phyloP scores from a whole-genome alignment of 2,888 invertebrate species.

The Drosophila pullipes region DNA sequence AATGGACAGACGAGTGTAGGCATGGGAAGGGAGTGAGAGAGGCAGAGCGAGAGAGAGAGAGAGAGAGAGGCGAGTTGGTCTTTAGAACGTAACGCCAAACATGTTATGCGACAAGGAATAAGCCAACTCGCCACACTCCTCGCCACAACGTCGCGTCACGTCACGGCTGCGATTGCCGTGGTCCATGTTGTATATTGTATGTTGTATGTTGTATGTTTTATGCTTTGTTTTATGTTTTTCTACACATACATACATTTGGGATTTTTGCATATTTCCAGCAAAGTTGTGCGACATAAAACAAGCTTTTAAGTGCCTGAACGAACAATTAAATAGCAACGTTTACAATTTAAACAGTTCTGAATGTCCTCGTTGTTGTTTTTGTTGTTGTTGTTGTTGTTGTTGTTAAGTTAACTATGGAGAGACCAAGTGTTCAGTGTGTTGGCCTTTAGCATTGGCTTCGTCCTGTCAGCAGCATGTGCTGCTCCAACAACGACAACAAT shows the following conservation, averaged over 20 bases:
- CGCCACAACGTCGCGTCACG: constrained; percentile 42
- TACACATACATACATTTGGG: constrained; percentile 29
- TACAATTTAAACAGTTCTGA: constrained; percentile 15
- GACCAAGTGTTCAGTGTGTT: not conserved
- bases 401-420: constrained; percentile 37
- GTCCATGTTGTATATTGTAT: constrained; percentile 47
- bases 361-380: not conserved
- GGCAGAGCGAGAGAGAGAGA: not conserved
- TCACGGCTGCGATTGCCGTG: constrained; percentile 49
- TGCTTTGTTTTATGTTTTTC: constrained; percentile 3
- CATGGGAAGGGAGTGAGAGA: not conserved
- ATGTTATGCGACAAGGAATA: constrained; percentile 65
- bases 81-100: constrained; percentile 34
- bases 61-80: not conserved
- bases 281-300: constrained; percentile 48
- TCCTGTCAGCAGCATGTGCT: constrained; percentile 56
- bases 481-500: constrained; percentile 18
- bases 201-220: not conserved
- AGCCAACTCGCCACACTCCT: not conserved
- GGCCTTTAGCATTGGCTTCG: constrained; percentile 19
- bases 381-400: constrained; percentile 16
- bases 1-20: not conserved
- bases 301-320: constrained; percentile 53
- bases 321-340: constrained; percentile 55
- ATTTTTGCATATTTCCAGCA: constrained; percentile 18